These are phyloP conservation scores for Spilogale gracilis DNA, from an alignment of 2,113 vertebrate genomes.

Conservation along the genomic window DNA sequence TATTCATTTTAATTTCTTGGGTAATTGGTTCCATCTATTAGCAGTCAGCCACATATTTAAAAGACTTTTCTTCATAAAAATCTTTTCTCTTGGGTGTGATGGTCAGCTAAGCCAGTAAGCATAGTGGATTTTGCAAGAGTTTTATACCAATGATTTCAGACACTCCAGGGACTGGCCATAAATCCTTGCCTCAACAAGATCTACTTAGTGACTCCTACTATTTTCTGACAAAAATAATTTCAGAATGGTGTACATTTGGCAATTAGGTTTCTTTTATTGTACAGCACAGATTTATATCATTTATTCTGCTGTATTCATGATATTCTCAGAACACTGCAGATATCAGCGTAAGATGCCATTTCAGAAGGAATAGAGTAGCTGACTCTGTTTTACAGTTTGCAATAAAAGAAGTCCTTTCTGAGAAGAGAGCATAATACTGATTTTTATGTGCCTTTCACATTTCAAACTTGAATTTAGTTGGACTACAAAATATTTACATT, in stretches of 20 bases:
- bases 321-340: slow-evolving; percentile 28
- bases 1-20: slow-evolving; percentile 75
- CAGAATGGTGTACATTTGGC: slow-evolving; percentile 50
- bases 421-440: slow-evolving; percentile 19
- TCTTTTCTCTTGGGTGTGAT: slow-evolving; percentile 74
- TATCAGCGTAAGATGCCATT: slow-evolving; percentile 40
- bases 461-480: slow-evolving; percentile 72
- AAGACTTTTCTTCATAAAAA: slow-evolving; percentile 73
- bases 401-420: slow-evolving; percentile 44
- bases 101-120: slow-evolving; percentile 69
- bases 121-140: slow-evolving; percentile 50
- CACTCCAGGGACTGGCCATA: slow-evolving; percentile 54
- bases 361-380: slow-evolving; percentile 42
- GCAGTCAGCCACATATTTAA: slow-evolving; percentile 74
- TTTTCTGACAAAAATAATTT: slow-evolving; percentile 73
- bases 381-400: slow-evolving; percentile 65
- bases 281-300: slow-evolving; percentile 44
- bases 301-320: slow-evolving; percentile 55
- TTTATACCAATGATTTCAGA: slow-evolving; percentile 64
- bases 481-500: slow-evolving; percentile 75
- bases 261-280: slow-evolving; percentile 71
- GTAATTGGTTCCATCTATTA: slow-evolving; percentile 80
- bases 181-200: slow-evolving; percentile 75
- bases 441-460: slow-evolving; percentile 70
- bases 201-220: slow-evolving; percentile 68